Conservation (phyloP, 2,113 vertebrate genomes). For the Periophthalmodon schlosseri region DNA sequence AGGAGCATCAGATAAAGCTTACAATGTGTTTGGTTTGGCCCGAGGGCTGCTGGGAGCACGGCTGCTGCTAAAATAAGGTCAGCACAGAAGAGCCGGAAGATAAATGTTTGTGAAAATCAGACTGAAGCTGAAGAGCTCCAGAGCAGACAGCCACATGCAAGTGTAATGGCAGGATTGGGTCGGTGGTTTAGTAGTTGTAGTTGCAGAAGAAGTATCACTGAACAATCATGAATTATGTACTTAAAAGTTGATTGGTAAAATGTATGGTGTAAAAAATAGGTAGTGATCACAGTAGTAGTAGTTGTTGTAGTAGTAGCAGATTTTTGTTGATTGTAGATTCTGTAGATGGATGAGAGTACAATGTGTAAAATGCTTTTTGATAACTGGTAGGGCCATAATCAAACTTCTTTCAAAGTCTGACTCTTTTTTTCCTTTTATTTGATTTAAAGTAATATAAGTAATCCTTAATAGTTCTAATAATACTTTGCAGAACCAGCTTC, state of each 20-base stretch:
- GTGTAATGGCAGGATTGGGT: neutral
- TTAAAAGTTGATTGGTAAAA: neutral
- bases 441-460: no score
- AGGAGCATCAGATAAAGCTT: slow-evolving; percentile 37
- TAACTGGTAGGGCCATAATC: no score
- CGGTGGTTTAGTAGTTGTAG: neutral
- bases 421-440: no score
- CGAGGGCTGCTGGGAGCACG: slow-evolving; percentile 11
- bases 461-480: no score
- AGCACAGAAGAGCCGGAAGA: slow-evolving; percentile 37
- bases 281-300: neutral
- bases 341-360: no score
- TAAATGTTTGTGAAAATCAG: slow-evolving; percentile 40
- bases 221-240: neutral
- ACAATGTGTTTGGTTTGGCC: slow-evolving; percentile 45
- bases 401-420: no score
- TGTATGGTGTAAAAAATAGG: neutral
- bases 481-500: neutral
- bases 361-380: no score
- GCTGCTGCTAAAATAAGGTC: slow-evolving; percentile 36
- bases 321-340: no score
- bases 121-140: slow-evolving; percentile 11
- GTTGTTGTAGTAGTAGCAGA: neutral
- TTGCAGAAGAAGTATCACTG: neutral
- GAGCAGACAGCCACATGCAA: slow-evolving; percentile 11